Evolutionary conservation across 2,113 vertebrate genomes (phyloP).

Genomic region (Plotosus lineatus): DNA sequence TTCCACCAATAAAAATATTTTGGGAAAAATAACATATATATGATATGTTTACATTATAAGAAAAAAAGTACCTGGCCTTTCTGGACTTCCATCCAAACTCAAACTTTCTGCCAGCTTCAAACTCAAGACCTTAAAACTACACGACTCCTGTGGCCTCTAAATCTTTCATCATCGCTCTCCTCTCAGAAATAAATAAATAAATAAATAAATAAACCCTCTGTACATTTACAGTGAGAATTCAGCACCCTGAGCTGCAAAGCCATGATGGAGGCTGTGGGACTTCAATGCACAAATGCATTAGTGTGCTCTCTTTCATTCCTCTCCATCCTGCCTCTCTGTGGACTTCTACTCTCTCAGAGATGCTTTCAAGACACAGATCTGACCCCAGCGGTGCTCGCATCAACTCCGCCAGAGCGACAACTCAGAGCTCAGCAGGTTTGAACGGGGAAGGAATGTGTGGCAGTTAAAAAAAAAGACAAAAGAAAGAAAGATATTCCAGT

Average conservation of each 20-base stretch:
- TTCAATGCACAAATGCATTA: constrained; percentile 12
- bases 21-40: too few relatives aligned
- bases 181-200: background rate
- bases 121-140: background rate
- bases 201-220: background rate
- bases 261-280: background rate
- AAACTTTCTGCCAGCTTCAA: background rate
- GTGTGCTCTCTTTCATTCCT: background rate
- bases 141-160: background rate
- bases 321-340: background rate
- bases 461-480: background rate
- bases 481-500: background rate
- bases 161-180: constrained; percentile 5
- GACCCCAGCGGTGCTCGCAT: constrained; percentile 1
- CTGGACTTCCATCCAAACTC: background rate
- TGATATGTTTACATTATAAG: background rate
- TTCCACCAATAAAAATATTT: too few relatives aligned
- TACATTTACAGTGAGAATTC: background rate
- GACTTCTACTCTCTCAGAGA: background rate
- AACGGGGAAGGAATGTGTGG: background rate
- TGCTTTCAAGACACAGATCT: background rate
- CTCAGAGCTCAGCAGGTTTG: background rate
- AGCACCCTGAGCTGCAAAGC: constrained; percentile 2
- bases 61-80: background rate
- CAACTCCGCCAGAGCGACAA: background rate